phyloP scores from a whole-genome alignment of 2,888 invertebrate species.

The Amiota minor region DNA sequence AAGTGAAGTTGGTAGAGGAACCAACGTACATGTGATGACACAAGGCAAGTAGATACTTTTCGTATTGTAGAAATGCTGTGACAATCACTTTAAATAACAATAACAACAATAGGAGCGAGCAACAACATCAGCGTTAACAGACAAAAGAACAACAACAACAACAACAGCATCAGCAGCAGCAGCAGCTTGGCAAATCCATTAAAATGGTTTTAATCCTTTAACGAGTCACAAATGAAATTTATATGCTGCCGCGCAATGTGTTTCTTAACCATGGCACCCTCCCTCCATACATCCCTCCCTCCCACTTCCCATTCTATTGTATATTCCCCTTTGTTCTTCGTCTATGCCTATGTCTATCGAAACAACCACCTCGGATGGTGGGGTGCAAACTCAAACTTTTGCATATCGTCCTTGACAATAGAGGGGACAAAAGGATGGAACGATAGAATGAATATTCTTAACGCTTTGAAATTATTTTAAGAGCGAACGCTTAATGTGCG shows the following conservation, averaged over 20 bases:
- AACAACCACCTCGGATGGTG: too few relatives aligned
- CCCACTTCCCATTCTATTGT: background rate
- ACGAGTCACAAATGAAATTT: conserved; percentile 61
- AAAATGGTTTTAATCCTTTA: conserved; percentile 72
- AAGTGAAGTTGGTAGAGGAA: background rate
- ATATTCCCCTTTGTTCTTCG: background rate
- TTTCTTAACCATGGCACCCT: background rate
- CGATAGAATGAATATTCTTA: conserved; percentile 45
- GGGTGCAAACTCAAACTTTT: background rate
- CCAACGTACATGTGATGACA: conserved; percentile 5
- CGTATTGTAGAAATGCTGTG: background rate
- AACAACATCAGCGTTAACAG: conserved; percentile 54
- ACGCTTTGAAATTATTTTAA: conserved; percentile 63
- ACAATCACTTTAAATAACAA: conserved; percentile 39
- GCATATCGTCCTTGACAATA: background rate
- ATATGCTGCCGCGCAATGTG: conserved; percentile 7
- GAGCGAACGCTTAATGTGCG: conserved; percentile 38
- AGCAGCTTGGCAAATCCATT: conserved; percentile 71
- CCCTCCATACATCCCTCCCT: background rate
- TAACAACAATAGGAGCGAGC: background rate
- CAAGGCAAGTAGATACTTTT: background rate
- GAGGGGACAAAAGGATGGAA: background rate
- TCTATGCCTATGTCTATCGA: background rate
- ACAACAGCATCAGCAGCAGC: conserved; percentile 39
- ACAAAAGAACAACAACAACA: conserved; percentile 10